Conservation (phyloP, 2,888 invertebrate genomes). For the Eupithecia subumbrata region DNA sequence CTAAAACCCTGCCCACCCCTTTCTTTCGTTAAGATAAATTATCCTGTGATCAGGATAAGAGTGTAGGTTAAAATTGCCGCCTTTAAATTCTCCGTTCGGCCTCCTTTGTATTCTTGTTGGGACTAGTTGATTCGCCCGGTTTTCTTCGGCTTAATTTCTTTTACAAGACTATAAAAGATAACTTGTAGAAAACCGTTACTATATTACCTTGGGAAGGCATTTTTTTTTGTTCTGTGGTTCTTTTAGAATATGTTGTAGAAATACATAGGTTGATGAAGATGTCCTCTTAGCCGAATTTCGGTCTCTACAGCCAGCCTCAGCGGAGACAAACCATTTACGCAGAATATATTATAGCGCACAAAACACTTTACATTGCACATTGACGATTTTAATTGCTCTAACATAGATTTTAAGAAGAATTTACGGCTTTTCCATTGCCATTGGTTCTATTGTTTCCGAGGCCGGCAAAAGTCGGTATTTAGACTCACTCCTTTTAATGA, state of each 20-base stretch:
- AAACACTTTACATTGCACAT: neutral
- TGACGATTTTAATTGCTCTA: neutral
- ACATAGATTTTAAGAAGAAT: neutral
- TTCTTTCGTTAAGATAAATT: conserved; percentile 85
- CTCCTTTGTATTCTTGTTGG: conserved; percentile 78
- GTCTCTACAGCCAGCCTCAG: neutral
- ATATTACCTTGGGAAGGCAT: neutral
- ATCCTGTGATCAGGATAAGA: conserved; percentile 83
- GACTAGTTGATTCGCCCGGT: conserved; percentile 65
- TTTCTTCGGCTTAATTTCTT: conserved; percentile 44
- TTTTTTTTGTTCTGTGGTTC: neutral
- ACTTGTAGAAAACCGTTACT: neutral
- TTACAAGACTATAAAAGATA: neutral
- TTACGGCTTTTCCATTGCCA: neutral
- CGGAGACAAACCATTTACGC: neutral
- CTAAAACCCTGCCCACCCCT: conserved; percentile 72
- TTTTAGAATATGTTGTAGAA: neutral
- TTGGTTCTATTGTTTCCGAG: conserved; percentile 4
- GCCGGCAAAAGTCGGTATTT: conserved; percentile 44
- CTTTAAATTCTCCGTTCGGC: conserved; percentile 81
- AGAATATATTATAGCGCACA: neutral
- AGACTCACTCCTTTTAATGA: conserved; percentile 50
- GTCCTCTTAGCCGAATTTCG: neutral
- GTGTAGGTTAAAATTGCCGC: conserved; percentile 84
- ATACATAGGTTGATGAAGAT: too few species aligned